Base-by-base conservation (phyloP, 2,113 vertebrate species). In the Crotophaga sulcirostris region DNA sequence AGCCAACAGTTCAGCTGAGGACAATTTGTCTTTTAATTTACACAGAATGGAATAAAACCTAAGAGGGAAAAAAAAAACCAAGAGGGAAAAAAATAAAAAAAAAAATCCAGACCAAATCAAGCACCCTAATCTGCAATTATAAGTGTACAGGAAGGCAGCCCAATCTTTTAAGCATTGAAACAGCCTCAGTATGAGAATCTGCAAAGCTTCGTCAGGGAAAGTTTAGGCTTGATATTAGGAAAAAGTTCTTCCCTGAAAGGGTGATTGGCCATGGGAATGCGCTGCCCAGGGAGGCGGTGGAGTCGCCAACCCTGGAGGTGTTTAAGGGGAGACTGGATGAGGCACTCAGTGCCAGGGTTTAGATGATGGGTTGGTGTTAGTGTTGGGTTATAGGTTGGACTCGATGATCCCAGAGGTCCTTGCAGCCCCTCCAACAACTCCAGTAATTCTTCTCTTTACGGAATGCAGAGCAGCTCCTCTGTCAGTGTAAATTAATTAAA, bases 41-140 rank as follows among this genome's bases (percentile, higher is more conserved):
- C 7, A 58, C 1, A 10, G 8, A 64, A 67, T 0, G 56, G n/a
- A 5, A n/a, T 36, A 45, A 66, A 54, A 76, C 3, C 5, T 31
- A 19, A 13, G 5, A 1, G 3, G 2, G 6, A 0, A 3, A 28
- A 69, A 58, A 58, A 13, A 12, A 28, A 26, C 23, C 6, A 4
- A 28, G 17, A 15, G 6, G 1, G 2, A 2, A 6, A 0, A 4
- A n/a, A 68, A 66, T 47, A 14, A 12, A 28, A 24, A 29, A 31
- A 55, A 13, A 38, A 40, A 54, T 90, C 63, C 58, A 88, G 73
- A 87, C 6, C 12, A 86, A 85, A 81, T 34, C 34, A 59, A 68
- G 38, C 1, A 1, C 7, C 13, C 21, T 60, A 29, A 93, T 75
- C 21, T 72, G 63, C 29, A 60, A 63, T 14, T 16, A 55, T 12